These are phyloP conservation scores for Noctua fimbriata DNA, from an alignment of 2,888 invertebrate genomes.

Conservation along the genomic window DNA sequence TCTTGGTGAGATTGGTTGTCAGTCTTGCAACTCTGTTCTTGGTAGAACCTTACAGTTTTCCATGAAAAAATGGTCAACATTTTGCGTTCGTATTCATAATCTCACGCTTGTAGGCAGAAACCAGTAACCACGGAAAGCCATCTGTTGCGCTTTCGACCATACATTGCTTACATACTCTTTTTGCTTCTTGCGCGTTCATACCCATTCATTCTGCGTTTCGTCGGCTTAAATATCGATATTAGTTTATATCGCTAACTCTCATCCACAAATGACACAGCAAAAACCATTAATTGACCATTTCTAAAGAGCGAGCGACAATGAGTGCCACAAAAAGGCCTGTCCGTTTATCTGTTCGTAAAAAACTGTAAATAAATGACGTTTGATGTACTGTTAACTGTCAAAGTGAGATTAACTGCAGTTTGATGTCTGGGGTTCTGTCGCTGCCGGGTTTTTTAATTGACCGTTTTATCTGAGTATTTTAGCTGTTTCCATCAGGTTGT, in stretches of 20 bases:
- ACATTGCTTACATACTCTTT: too few relatives aligned
- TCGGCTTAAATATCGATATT: too few relatives aligned
- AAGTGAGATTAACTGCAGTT: slow-evolving; percentile 43
- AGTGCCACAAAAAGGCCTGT: slow-evolving; percentile 4
- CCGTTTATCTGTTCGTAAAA: slow-evolving; percentile 25
- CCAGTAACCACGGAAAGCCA: too few relatives aligned
- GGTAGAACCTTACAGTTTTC: too few relatives aligned
- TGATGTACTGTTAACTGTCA: slow-evolving; percentile 52
- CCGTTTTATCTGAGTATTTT: neutral
- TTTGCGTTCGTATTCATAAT: too few relatives aligned
- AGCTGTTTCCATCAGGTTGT: neutral
- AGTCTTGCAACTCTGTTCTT: too few relatives aligned
- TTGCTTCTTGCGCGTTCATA: too few relatives aligned
- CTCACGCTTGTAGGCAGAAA: too few relatives aligned
- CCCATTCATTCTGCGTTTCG: too few relatives aligned
- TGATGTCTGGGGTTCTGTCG: slow-evolving; percentile 36
- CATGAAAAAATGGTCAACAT: too few relatives aligned
- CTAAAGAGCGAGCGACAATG: slow-evolving; percentile 34
- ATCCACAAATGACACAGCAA: slow-evolving; percentile 28
- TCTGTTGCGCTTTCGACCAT: too few relatives aligned
- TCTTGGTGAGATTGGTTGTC: too few relatives aligned
- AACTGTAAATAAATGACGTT: slow-evolving; percentile 22
- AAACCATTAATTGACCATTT: slow-evolving; percentile 23
- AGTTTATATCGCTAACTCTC: neutral
- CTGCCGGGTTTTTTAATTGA: neutral